Base-by-base conservation (phyloP, 2,888 invertebrate genomes). In the Hypomecis punctinalis region DNA sequence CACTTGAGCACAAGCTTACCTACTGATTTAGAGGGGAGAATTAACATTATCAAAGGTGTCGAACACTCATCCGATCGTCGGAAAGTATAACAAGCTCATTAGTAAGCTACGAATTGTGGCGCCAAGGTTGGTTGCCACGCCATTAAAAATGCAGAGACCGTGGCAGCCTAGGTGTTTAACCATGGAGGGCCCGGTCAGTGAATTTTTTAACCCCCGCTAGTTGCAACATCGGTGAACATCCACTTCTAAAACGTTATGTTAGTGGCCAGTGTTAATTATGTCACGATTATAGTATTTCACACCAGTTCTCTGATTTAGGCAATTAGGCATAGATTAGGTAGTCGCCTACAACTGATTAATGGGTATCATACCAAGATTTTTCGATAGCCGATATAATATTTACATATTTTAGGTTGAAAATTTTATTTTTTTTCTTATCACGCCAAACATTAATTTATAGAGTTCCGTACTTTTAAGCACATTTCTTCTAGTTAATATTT, bases 81-180 rank as follows among this genome's bases (percentile, higher is more conserved):
- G 73, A 74, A 74, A 70, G 64, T 76, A 72, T 77, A 74, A 71
- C 75, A 67, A 73, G 78, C 74, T 80, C 71, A 76, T 83, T 79
- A 78, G 74, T 76, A 76, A 75, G 75, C 75, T 67, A 80, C 75
- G 73, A 78, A 77, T 67, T 66, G 73, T 65, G 64, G 69, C 71
- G 72, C 74, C 82, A 81, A 85, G 82, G 83, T 78, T 81, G 78
- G 72, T 80, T 75, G 74, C 66, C 66, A 69, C 52, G 69, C 70
- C 75, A 84, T 81, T 78, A 80, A 83, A 80, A 76, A 80, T 82
- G 74, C 74, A 80, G 58, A 74, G 76, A 70, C 75, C 71, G 73
- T 69, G 75, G 76, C 73, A 67, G 71, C 69, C 52, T 74, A 77
- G 73, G 73, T 77, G 78, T 80, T 74, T 75, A 76, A 71, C 76